These are phyloP conservation scores for Paracentrotus lividus DNA, from an alignment of 53 echinoderm and acorn worm genomes.

Conservation along the genomic window DNA sequence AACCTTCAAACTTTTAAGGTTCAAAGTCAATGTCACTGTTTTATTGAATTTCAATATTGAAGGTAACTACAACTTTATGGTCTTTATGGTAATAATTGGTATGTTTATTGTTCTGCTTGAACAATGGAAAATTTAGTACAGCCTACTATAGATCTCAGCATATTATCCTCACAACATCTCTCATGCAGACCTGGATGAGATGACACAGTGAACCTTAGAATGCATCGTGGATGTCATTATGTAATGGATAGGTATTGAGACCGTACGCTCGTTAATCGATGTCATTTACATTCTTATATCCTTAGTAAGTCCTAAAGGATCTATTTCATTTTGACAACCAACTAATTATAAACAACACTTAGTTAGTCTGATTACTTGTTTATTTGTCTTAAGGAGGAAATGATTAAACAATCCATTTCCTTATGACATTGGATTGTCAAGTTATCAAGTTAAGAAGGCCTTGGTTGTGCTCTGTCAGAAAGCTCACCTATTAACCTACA, in stretches of 20 bases:
- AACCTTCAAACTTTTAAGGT: too few species aligned
- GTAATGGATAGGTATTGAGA: neutral
- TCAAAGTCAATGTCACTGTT: too few species aligned
- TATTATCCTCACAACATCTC: too few species aligned
- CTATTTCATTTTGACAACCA: neutral
- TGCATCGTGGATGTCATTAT: neutral
- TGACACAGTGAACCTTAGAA: constrained; percentile 26
- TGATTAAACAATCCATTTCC: constrained; percentile 35
- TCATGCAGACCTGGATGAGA: neutral
- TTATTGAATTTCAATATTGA: too few species aligned
- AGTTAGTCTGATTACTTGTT: constrained; percentile 19
- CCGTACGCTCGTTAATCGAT: neutral
- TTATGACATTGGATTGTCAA: constrained; percentile 17
- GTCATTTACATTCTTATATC: constrained; percentile 30
- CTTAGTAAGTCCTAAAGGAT: neutral
- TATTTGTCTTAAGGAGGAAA: constrained; percentile 43
- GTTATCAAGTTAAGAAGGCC: neutral
- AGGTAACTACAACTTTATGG: too few species aligned
- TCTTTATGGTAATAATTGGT: too few species aligned
- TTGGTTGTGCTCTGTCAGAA: neutral
- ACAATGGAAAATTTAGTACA: too few species aligned
- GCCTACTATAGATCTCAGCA: too few species aligned
- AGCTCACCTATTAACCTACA: neutral
- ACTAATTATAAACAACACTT: neutral
- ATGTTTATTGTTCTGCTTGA: too few species aligned